Evolutionary conservation across 1,140 invertebrate species (phyloP), one percentile per base, ranked within the genome.

Genomic region (Mactra quadrangularis): DNA sequence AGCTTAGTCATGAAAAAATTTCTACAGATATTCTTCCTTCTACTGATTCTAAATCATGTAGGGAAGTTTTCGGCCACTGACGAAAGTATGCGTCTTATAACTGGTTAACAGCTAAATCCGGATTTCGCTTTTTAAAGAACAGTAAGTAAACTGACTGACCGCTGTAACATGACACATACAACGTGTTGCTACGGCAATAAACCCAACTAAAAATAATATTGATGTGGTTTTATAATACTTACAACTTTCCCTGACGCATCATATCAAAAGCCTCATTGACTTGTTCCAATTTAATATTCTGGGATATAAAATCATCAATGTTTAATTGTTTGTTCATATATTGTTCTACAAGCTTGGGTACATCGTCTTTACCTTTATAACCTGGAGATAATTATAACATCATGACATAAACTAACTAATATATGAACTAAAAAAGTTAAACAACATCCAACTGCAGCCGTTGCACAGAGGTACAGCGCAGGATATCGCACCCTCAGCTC

Each of bases 211-310:
- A 41, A 41, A 7, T 7, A 41, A 41, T 7, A 15, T 41, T 15
- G 38, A n/a, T n/a, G 38, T 7, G 38, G 15, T 41, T 41, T 7
- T 41, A 59, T 29, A 31, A 33, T 11, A 33, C 38, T 17, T 86
- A 94, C 94, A 93, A 92, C 71, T 94, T 88, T 9, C 94, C 94
- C 68, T 78, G 74, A 83, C 93, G 93, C 90, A 95, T 92, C 33
- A 98, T 93, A 88, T 97, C 95, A 93, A 99, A 99, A 2, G 97
- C 97, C 88, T 98, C 95, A 90, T 99, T 99, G 82, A 99, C 98
- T 87, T 98, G 45, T 13, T 90, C 93, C 74, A 99, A 95, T 0
- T 94, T 91, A 81, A 98, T 91, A 84, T 95, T 95, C 89, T 98
- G 97, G 1, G 97, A 97, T 19, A 99, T 95, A 94, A 99, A 99